Evolutionary conservation across 1,140 invertebrate genomes (phyloP).

Genomic region (Penaeus vannamei): DNA sequence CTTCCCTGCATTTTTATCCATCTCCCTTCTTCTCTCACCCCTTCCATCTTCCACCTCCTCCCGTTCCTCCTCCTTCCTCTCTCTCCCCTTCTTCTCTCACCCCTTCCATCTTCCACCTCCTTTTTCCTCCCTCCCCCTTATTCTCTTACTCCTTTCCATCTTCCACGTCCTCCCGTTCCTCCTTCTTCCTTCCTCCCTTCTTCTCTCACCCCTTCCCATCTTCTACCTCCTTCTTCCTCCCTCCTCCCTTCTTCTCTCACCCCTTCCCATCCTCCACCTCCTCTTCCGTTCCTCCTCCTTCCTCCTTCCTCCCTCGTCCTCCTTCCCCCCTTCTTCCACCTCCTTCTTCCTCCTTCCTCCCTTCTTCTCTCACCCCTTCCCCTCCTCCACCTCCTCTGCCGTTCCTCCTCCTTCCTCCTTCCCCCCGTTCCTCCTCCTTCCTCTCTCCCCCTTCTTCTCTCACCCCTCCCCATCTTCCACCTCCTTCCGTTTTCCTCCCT

Average conservation of each 20-base stretch:
- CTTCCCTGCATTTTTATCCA: too few relatives aligned
- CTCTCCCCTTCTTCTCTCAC: too few relatives aligned
- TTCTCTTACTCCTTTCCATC: background rate
- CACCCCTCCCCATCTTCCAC: too few relatives aligned
- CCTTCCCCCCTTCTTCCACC: background rate
- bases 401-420: background rate
- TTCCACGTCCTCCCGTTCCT: too few relatives aligned
- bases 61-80: too few relatives aligned
- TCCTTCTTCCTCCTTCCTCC: background rate
- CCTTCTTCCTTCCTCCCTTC: constrained; percentile 11
- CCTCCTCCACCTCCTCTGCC: background rate
- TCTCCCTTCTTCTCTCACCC: too few relatives aligned
- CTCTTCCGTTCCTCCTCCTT: background rate
- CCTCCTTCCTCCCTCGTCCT: background rate
- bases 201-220: background rate
- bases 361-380: constrained; percentile 17
- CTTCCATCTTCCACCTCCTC: too few relatives aligned
- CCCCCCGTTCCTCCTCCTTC: too few relatives aligned
- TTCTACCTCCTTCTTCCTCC: background rate
- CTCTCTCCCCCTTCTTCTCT: too few relatives aligned
- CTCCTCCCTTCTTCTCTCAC: background rate
- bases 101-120: background rate
- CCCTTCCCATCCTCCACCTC: background rate
- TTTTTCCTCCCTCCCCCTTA: background rate
- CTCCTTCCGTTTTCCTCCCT: too few relatives aligned